Base-by-base conservation (phyloP, 2,113 vertebrate species). In the Thalassoma bifasciatum region DNA sequence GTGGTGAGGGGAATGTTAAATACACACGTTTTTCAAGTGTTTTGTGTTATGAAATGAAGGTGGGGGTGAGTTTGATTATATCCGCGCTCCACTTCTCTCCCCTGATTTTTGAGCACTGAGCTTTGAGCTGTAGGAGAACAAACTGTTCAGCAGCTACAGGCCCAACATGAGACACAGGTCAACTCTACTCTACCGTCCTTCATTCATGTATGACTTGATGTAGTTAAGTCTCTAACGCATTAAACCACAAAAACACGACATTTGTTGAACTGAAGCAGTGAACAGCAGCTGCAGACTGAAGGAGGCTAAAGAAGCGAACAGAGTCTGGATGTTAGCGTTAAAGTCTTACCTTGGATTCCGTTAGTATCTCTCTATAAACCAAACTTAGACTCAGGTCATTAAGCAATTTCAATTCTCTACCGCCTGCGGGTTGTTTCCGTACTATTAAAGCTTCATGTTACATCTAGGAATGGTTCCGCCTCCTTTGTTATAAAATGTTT, bases 311-410 rank as follows among this genome's bases (percentile, higher is more conserved):
- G 58, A 50, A 26, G 38, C 30, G 2, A 34, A 19, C 14, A 17
- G 17, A 26, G 58, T 14, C 13, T 52, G 7, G 14, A 42, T 13
- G 3, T 46, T 19, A 1, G 30, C 11, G 40, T 22, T 13, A 44
- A 12, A 53, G 5, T 52, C 66, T 77, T 60, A 87, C 80, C 75
- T 59, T 73, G 1, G 16, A 21, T 56, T 37, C 38, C 11, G 53
- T 8, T 17, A 38, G 17, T 24, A 10, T 42, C 2, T 13, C 1
- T 2, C 6, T 2, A n/a, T 14, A 1, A 13, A 24, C 16, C 47
- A 19, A 19, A 44, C 7, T 19, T 17, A 38, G 1, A 21, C 8
- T 1, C 53, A 24, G 16, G 38, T 17, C 14, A 1, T 9, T 4
- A 0, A 14, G 54, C 10, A 0, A 0, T n/a, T 21, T 36, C 1